Conservation (phyloP, 2,113 vertebrate genomes). For the Corynorhinus townsendii region DNA sequence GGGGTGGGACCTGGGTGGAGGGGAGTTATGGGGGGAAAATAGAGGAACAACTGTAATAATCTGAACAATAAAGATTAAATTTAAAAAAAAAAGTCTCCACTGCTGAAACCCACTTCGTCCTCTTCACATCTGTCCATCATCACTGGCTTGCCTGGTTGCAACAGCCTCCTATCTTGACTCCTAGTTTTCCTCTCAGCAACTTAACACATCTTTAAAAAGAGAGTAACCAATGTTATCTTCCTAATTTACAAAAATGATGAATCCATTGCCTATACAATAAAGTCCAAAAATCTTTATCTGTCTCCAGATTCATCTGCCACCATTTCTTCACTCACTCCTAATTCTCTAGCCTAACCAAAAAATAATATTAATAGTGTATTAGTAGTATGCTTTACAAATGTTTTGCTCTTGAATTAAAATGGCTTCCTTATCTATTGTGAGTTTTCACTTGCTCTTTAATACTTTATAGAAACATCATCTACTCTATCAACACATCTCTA, state of each 20-base stretch:
- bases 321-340: neutral
- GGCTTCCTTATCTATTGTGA: neutral
- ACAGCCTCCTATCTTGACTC: neutral
- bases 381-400: neutral
- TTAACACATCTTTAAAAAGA: neutral
- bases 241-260: neutral
- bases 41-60: too few species aligned
- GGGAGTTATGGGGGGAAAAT: too few species aligned
- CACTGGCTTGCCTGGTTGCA: neutral
- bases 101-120: neutral
- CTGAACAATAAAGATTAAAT: too few species aligned
- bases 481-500: neutral
- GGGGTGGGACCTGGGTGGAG: too few species aligned
- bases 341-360: neutral
- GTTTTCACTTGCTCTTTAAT: neutral
- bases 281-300: neutral
- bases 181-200: neutral
- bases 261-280: neutral
- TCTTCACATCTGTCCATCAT: neutral
- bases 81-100: too few species aligned
- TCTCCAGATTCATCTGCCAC: neutral
- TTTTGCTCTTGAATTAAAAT: neutral
- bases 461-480: neutral
- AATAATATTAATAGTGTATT: too few species aligned
- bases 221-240: neutral